Evolutionary conservation across 2,888 invertebrate species (phyloP).

Genomic region (Parapristionchus giblindavisi): DNA sequence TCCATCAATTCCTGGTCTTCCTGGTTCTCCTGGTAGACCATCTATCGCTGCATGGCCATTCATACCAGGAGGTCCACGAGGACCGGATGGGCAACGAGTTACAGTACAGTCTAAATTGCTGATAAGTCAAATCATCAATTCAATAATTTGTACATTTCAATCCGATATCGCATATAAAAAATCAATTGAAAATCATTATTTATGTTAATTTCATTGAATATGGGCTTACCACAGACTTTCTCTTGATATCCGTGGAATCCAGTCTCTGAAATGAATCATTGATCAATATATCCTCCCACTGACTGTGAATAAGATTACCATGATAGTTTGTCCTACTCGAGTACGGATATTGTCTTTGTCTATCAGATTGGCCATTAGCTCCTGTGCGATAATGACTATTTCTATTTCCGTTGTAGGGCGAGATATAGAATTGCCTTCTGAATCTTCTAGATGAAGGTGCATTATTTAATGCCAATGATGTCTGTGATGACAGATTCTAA

Average conservation of each 20-base stretch:
- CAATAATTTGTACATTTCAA: too few species aligned
- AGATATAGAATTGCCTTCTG: slow-evolving; percentile 35
- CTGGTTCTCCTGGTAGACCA: slow-evolving; percentile 41
- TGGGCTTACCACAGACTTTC: not conserved
- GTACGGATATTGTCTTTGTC: not conserved
- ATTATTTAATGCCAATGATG: slow-evolving; percentile 12
- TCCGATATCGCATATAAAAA: too few species aligned
- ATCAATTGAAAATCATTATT: too few species aligned
- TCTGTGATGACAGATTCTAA: slow-evolving; percentile 29
- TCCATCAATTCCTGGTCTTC: slow-evolving; percentile 33
- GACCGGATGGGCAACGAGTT: slow-evolving; percentile 51
- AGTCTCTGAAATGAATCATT: too few species aligned
- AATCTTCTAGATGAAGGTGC: slow-evolving; percentile 15
- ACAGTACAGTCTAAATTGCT: slow-evolving; percentile 51
- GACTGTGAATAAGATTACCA: too few species aligned
- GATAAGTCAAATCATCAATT: too few species aligned
- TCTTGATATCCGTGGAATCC: too few species aligned
- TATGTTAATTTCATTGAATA: too few species aligned
- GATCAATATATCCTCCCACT: too few species aligned
- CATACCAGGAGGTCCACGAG: slow-evolving; percentile 50
- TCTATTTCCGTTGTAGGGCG: slow-evolving; percentile 6
- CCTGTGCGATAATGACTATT: not conserved
- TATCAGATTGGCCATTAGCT: not conserved
- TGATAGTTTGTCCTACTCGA: too few species aligned
- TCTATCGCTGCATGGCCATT: slow-evolving; percentile 49